These are phyloP conservation scores for Pituophis catenifer DNA, from an alignment of 2,113 vertebrate species.

Conservation along the genomic window DNA sequence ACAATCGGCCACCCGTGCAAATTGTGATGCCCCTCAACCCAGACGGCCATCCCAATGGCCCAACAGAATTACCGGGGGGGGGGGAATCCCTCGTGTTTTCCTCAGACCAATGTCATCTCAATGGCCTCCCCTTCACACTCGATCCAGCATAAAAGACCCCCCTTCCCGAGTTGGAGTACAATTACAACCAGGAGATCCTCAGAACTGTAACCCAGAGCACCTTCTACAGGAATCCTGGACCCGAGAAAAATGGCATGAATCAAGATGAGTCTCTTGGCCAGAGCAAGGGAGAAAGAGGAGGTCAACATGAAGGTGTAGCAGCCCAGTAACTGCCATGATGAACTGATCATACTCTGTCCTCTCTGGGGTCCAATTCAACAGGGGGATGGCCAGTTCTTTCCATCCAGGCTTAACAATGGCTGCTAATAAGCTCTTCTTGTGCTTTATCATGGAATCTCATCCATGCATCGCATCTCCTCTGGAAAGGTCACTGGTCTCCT, in stretches of 20 bases:
- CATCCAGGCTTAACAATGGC: background rate
- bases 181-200: background rate
- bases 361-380: background rate
- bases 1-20: background rate
- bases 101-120: background rate
- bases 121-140: accelerated
- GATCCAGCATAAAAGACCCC: background rate
- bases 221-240: background rate
- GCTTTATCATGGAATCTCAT: background rate
- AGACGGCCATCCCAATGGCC: background rate
- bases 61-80: background rate
- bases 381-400: background rate
- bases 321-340: background rate
- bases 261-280: background rate
- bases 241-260: background rate
- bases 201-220: background rate
- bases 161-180: background rate
- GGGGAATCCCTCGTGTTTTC: background rate
- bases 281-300: background rate
- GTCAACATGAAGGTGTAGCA: background rate
- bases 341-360: background rate
- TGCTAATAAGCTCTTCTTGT: background rate
- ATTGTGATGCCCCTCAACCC: background rate
- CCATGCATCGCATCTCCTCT: background rate
- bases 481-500: background rate